Percentiles rank a stretch among this genome's conserved stretches.
Evolutionary conservation across 2,888 invertebrate species (phyloP).

Genomic region (Phorcus lineatus): DNA sequence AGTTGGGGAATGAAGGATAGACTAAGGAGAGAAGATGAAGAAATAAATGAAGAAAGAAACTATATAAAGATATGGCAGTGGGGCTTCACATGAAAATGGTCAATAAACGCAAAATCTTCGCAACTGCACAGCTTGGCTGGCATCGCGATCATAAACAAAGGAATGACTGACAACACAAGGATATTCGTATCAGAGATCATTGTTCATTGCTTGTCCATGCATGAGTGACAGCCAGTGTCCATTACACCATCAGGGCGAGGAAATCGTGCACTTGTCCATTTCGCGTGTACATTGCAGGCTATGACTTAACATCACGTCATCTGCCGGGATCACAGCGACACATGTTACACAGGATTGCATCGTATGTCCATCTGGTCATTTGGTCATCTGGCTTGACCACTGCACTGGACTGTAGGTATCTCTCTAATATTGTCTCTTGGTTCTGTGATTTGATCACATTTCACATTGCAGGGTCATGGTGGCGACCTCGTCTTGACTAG

Average conservation of each 20-base stretch:
- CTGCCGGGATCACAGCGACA: too few relatives aligned
- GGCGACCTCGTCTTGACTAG: constrained; percentile 14
- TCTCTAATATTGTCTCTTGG: background rate
- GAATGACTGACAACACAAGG: constrained; percentile 22
- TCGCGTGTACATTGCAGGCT: too few relatives aligned
- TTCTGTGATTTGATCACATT: constrained; percentile 18
- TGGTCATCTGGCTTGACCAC: background rate
- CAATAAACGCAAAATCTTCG: background rate
- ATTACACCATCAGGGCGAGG: too few relatives aligned
- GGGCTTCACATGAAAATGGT: background rate
- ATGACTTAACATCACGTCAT: too few relatives aligned
- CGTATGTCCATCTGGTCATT: too few relatives aligned
- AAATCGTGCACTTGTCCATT: too few relatives aligned
- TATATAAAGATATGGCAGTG: background rate
- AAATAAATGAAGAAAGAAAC: background rate
- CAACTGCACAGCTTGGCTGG: background rate
- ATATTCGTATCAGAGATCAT: background rate
- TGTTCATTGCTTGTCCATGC: background rate
- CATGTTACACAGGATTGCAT: too few relatives aligned
- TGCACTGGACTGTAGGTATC: constrained; percentile 4
- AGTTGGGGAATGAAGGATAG: too few relatives aligned
- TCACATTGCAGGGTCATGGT: background rate
- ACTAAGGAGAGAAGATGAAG: too few relatives aligned
- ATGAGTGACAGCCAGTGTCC: too few relatives aligned
- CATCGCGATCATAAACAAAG: background rate